phyloP scores from a whole-genome alignment of 2,113 vertebrate species.

The Orthonyx spaldingii region DNA sequence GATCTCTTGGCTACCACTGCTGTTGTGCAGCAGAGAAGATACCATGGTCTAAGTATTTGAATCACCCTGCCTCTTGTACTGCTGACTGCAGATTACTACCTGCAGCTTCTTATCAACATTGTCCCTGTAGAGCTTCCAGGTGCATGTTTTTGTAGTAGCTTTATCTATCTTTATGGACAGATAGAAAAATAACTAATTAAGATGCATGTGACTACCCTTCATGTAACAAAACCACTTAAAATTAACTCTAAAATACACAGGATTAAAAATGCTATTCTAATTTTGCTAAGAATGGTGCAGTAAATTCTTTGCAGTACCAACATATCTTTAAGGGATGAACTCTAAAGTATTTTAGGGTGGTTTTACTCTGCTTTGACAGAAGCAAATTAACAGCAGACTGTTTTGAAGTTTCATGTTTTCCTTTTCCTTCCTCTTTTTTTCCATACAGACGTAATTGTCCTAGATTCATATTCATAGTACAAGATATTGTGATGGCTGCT shows the following conservation, averaged over 20 bases:
- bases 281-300: background rate
- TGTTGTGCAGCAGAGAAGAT: background rate
- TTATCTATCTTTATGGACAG: background rate
- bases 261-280: background rate
- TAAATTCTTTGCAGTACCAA: background rate
- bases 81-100: background rate
- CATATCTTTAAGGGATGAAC: background rate
- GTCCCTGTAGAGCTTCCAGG: background rate
- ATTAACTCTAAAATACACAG: background rate
- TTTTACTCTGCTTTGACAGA: background rate
- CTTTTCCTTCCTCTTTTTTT: background rate
- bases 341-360: background rate
- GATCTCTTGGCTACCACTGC: background rate
- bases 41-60: background rate
- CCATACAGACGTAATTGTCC: background rate
- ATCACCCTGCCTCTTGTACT: background rate
- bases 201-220: background rate
- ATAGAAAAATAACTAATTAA: background rate
- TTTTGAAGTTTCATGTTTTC: background rate
- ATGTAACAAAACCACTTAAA: background rate
- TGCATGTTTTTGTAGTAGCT: background rate
- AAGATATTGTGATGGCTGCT: rapidly evolving
- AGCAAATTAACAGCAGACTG: background rate
- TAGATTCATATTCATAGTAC: background rate
- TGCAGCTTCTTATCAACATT: background rate